Evolutionary conservation across 1,140 invertebrate genomes (phyloP), one percentile per base, ranked within the genome.

Genomic region (Lucilia cuprina): DNA sequence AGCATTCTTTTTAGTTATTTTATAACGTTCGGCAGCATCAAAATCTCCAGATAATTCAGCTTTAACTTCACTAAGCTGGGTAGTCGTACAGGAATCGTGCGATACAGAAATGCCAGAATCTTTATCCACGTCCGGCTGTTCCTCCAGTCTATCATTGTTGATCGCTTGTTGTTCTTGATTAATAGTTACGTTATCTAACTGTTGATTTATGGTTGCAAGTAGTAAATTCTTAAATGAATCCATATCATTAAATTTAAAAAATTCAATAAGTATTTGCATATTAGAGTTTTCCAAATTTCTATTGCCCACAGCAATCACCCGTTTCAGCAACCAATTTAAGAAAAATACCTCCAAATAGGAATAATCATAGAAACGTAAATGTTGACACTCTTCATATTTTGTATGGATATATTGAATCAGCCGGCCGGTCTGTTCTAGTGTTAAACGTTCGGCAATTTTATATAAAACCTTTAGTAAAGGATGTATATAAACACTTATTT

Each of bases 391-490:
- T 0, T 9, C 82, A 84, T 83, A 84, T 35, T n/a, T 77, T 4
- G 89, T 41, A 41, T 41, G 85, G 0, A 90, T 83, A 1, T 85
- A 82, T 1, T 86, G 17, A 0, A 91, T 84, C 4, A 91, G 60
- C 17, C 87, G 86, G 1, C 88, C 89, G 35, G 85, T 86, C 35
- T 91, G 86, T 3, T 74, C 85, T 8, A 85, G n/a, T 1, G 86
- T 86, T 50, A 91, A n/a, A 70, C 86, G 82, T 47, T 91, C 90
- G 70, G 88, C 89, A 13, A 91, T 86, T 0, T 41, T 35, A 55
- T 90, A 91, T 2, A 91, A 60, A 0, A 86, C 87, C 78, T 91
- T 91, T 0, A 91, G 65, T 19, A 91, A 78, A 0, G 90, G 90
- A 86, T 91, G 89, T 5, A 91, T 82, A 80, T 89, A 85, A 21